Evolutionary conservation across 2,888 invertebrate genomes (phyloP).

Genomic region (Cryptocephalus primarius): DNA sequence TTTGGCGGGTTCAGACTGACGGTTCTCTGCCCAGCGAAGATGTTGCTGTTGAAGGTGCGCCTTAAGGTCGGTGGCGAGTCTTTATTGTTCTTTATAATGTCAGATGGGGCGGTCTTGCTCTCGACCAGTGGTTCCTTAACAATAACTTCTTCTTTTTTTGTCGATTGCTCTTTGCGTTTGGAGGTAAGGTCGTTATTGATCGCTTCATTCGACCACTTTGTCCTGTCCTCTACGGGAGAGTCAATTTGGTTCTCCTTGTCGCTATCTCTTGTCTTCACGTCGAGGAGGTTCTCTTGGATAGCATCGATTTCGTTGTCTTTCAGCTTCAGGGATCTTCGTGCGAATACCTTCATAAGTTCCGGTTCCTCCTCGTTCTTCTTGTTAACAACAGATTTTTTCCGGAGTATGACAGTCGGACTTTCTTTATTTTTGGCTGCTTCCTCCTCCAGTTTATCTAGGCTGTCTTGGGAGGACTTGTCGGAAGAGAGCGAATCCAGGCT

Average conservation of each 20-base stretch:
- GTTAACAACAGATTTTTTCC: constrained; percentile 44
- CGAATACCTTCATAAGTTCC: constrained; percentile 73
- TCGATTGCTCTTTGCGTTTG: background rate
- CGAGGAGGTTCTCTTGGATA: constrained; percentile 44
- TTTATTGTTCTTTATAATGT: constrained; percentile 8
- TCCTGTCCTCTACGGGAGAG: constrained; percentile 41
- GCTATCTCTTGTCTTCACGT: constrained; percentile 52
- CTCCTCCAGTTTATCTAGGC: constrained; percentile 24
- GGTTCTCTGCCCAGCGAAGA: constrained; percentile 25
- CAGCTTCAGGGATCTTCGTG: constrained; percentile 67
- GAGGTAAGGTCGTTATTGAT: constrained; percentile 6
- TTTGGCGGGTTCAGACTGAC: constrained; percentile 26
- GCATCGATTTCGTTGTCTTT: constrained; percentile 56
- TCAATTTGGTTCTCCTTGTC: constrained; percentile 59
- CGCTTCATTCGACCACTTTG: constrained; percentile 24
- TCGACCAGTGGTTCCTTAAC: constrained; percentile 20
- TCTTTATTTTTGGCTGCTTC: constrained; percentile 29
- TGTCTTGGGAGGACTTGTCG: constrained; percentile 25
- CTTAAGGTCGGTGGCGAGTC: constrained; percentile 23
- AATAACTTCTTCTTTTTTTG: constrained; percentile 5
- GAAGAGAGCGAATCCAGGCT: constrained; percentile 38
- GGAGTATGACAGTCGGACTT: constrained; percentile 43
- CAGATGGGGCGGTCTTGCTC: constrained; percentile 9
- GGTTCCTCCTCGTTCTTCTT: constrained; percentile 58
- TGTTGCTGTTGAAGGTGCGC: constrained; percentile 25